These are phyloP conservation scores for Darevskia mixta DNA, from an alignment of 2,797 vertebrate genomes.

Conservation along the genomic window DNA sequence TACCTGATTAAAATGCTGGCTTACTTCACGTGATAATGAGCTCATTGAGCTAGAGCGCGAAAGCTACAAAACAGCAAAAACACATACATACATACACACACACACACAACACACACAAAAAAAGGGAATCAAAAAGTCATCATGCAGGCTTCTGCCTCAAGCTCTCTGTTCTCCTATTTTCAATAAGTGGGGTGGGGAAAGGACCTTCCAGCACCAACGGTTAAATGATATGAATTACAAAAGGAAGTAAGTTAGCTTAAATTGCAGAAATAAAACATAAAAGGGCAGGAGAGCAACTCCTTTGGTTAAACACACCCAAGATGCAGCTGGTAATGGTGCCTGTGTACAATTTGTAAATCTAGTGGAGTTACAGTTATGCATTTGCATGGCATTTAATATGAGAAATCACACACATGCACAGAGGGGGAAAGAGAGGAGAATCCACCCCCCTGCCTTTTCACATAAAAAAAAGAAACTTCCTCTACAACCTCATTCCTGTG, in stretches of 20 bases:
- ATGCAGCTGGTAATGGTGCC: not conserved
- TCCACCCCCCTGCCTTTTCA: too few relatives aligned
- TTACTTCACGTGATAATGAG: constrained; percentile 97
- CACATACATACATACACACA: constrained; percentile 29
- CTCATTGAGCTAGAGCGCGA: constrained; percentile 99
- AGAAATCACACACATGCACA: constrained; percentile 58
- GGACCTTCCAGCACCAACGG: not conserved
- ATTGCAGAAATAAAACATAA: constrained; percentile 43
- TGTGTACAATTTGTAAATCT: not conserved
- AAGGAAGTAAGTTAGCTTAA: constrained; percentile 58
- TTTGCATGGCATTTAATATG: constrained; percentile 32
- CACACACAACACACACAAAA: constrained; percentile 45
- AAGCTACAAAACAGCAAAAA: constrained; percentile 91
- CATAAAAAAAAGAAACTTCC: too few relatives aligned
- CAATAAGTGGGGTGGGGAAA: constrained; percentile 42
- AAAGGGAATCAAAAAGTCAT: constrained; percentile 79
- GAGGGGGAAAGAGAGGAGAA: constrained; percentile 43
- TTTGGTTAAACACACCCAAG: not conserved
- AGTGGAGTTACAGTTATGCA: not conserved
- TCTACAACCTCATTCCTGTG: too few relatives aligned
- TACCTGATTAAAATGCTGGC: constrained; percentile 99
- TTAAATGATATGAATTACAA: not conserved
- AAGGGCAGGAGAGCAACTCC: not conserved
- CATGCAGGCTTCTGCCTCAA: constrained; percentile 79
- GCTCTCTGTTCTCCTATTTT: constrained; percentile 60